Base-by-base conservation (phyloP, 2,888 invertebrate genomes). In the Pristionchus fissidentatus region DNA sequence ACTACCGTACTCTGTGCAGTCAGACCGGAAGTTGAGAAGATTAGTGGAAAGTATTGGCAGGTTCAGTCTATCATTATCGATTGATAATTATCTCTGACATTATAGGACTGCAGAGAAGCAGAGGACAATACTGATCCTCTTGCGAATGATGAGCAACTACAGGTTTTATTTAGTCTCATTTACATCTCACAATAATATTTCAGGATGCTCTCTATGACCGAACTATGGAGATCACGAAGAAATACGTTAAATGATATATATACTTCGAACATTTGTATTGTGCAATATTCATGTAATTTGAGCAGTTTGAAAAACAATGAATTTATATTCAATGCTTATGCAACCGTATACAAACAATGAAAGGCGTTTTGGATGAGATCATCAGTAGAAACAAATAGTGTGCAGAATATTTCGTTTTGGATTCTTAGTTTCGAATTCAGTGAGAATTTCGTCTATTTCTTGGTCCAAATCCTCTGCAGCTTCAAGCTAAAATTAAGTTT, bases 381-480 rank as follows among this genome's bases (percentile, higher is more conserved):
- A 95, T 80, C 41, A 97, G 94, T 97, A 97, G 94, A 98, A 98
- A 92, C 96, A 95, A 87, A 98, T 96, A 90, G 97, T 96, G 93
- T 98, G 98, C 87, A 98, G 94, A 91, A 98, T 95, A 86, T 96
- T 95, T 92, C 97, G 94, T 70, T 93, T 92, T 57, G 92, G 95
- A 57, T 88, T 85, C 93, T 96, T 96, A 80, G 95, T 95, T 94
- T 98, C 98, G 94, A 97, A 97, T 88, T 97, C 96, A 92, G 97
- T 96, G 83, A 98, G 94, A 83, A 98, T 94, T 94, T 98, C 97
- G 94, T 98, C 98, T 91, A 98, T 97, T 92, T 98, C 98, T 94
- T 98, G 97, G 93, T 98, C 98, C 92, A 98, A 94, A 93, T 98
- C 98, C 85, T 96, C 96, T 91, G 96, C 95, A 92, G 96, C 95